Percentiles rank a stretch among this genome's conserved stretches.
Evolutionary conservation across 2,797 vertebrate genomes (phyloP).

Genomic region (Coendou prehensilis): DNA sequence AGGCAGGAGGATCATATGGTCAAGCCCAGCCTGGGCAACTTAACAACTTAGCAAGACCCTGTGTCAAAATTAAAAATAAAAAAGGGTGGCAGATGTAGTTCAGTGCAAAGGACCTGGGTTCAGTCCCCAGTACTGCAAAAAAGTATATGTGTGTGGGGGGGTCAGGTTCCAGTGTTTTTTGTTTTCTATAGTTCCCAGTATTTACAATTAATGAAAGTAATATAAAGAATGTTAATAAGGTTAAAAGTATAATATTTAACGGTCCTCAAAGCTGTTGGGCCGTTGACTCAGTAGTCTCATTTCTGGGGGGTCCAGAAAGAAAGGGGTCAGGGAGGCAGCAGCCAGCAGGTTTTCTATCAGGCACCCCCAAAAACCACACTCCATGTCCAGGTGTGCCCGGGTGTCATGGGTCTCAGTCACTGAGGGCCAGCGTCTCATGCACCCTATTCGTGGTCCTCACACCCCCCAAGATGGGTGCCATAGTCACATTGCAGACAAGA

Average conservation of each 20-base stretch:
- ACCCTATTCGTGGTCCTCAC: neutral
- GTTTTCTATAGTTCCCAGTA: neutral
- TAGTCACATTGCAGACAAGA: neutral
- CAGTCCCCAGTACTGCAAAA: neutral
- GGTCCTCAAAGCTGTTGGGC: neutral
- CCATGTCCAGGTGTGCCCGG: neutral
- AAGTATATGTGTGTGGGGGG: too few relatives aligned
- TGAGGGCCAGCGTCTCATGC: neutral
- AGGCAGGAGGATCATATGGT: neutral
- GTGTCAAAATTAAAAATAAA: too few relatives aligned
- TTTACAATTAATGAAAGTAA: neutral
- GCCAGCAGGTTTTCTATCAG: neutral
- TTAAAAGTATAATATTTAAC: neutral
- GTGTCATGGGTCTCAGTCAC: fast-evolving
- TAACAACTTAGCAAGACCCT: neutral
- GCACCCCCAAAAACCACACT: neutral
- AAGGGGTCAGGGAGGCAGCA: neutral
- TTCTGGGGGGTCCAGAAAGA: neutral
- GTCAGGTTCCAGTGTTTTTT: neutral
- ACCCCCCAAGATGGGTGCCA: too few relatives aligned
- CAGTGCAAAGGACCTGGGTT: neutral
- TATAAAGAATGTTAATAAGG: neutral
- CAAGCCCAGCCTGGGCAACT: neutral
- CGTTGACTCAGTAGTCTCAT: neutral
- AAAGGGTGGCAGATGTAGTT: neutral